Percentiles rank a stretch among this genome's conserved stretches.
phyloP scores from a whole-genome alignment of 37 sponge, comb jelly and placozoan genomes.

The Agelas oroides region DNA sequence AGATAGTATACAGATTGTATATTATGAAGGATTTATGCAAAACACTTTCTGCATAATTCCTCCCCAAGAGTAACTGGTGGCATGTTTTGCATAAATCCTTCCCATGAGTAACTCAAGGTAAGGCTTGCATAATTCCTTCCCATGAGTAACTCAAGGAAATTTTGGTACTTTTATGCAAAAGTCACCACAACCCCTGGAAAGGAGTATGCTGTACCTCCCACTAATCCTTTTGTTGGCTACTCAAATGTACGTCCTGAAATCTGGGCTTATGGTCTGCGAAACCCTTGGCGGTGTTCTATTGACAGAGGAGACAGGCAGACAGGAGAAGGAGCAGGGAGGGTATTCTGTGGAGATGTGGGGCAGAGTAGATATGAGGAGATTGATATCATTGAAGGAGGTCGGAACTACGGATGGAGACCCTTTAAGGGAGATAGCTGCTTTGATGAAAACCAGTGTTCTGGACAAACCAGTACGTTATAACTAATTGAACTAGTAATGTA shows the following conservation, averaged over 20 bases:
- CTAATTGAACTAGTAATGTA: too few species aligned
- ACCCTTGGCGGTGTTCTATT: constrained; percentile 83
- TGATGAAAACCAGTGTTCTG: neutral
- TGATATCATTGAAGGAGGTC: constrained; percentile 77
- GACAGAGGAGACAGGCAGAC: constrained; percentile 75
- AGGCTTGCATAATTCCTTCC: too few species aligned
- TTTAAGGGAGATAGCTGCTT: constrained; percentile 66
- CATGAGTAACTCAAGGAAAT: too few species aligned
- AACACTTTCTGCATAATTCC: too few species aligned
- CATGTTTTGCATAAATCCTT: too few species aligned
- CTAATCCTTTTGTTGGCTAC: constrained; percentile 71
- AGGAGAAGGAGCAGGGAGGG: constrained; percentile 63
- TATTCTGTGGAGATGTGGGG: constrained; percentile 92
- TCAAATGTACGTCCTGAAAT: constrained; percentile 60
- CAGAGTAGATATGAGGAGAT: constrained; percentile 79
- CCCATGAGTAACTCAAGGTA: too few species aligned
- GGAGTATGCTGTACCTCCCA: constrained; percentile 67
- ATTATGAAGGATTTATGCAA: too few species aligned
- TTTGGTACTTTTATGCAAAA: too few species aligned
- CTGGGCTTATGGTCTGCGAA: constrained; percentile 84
- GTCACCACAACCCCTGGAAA: too few species aligned
- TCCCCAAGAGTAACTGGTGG: too few species aligned
- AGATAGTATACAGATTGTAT: too few species aligned
- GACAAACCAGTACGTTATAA: too few species aligned
- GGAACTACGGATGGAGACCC: constrained; percentile 84